Base-by-base conservation (phyloP, 1,140 invertebrate species). In the Drosophila chauvacae region DNA sequence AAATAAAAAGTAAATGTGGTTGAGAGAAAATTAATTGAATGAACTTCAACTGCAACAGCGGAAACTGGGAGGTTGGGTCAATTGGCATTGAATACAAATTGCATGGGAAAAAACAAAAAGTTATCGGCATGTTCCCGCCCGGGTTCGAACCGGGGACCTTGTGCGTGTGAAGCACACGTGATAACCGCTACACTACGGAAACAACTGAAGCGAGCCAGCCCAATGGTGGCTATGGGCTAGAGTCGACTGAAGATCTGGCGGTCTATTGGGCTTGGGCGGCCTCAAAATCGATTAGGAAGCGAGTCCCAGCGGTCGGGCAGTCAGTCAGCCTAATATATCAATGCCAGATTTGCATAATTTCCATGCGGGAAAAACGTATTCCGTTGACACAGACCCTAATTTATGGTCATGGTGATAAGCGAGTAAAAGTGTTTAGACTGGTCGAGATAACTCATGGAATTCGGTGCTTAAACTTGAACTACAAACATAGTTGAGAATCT, bases 141-240 rank as follows among this genome's bases (percentile, higher is more conserved):
- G 94, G 94, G 94, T 93, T 94, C 94, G 94, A 94, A 94, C 94
- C 94, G 93, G 94, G 93, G 94, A 94, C 94, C 94, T 94, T 94
- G 93, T 94, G 94, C 94, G 94, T 94, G 94, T 94, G 93, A 94
- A 94, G 94, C 94, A 93, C 93, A 94, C 93, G 94, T 94, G 94
- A 94, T 94, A 94, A 94, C 94, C 94, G 83, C 82, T 86, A 85
- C 81, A 85, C 81, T 85, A 85, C 83, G 82, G 78, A 86, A 86
- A 84, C 81, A 45, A 11, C 51, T 84, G 81, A 44, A 55, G 26
- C 0, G 1, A 23, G 33, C 0, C 1, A 9, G 51, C 13, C 33
- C 51, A 23, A 55, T 37, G 33, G 13, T 37, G 33, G 33, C 2
- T 9, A 55, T 55, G 35, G 0, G 4, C 51, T 37, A 20, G 6